Evolutionary conservation across 2,797 vertebrate genomes (phyloP).

Genomic region (Mus spretus): DNA sequence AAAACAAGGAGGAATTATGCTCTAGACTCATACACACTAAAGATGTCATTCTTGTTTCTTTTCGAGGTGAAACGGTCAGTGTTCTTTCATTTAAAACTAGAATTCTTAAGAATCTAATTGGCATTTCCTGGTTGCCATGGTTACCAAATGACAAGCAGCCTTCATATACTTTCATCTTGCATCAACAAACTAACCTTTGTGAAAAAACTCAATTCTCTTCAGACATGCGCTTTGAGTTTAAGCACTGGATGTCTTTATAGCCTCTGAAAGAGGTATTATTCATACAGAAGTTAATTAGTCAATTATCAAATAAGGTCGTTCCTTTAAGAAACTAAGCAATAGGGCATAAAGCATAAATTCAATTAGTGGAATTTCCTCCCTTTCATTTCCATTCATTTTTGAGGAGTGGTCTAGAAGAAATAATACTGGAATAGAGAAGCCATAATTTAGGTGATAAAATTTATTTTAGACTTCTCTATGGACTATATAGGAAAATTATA

Average conservation of each 20-base stretch:
- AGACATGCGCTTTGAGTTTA: slow-evolving; percentile 64
- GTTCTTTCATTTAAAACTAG: slow-evolving; percentile 78
- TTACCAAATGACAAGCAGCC: slow-evolving; percentile 79
- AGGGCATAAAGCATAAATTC: slow-evolving; percentile 36
- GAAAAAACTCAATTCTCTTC: slow-evolving; percentile 70
- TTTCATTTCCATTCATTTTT: slow-evolving; percentile 45
- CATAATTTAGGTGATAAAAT: slow-evolving; percentile 61
- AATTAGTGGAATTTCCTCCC: slow-evolving; percentile 2
- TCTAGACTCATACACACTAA: slow-evolving; percentile 64
- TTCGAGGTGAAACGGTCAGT: slow-evolving; percentile 68
- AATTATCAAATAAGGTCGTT: slow-evolving; percentile 43
- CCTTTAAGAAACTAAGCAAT: slow-evolving; percentile 47
- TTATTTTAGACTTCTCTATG: slow-evolving; percentile 32
- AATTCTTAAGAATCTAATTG: slow-evolving; percentile 36
- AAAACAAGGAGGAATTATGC: slow-evolving; percentile 15
- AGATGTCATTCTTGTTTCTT: slow-evolving; percentile 66
- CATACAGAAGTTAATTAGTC: slow-evolving; percentile 35
- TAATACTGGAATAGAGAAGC: slow-evolving; percentile 3
- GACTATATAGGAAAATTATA: neutral
- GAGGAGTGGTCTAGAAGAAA: neutral
- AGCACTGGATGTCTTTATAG: slow-evolving; percentile 43
- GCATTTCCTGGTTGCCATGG: slow-evolving; percentile 70
- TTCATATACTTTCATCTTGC: slow-evolving; percentile 78
- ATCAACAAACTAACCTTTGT: slow-evolving; percentile 77
- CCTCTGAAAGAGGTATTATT: slow-evolving; percentile 63